phyloP scores from a whole-genome alignment of 2,797 vertebrate genomes.

The Phoeniculus purpureus region DNA sequence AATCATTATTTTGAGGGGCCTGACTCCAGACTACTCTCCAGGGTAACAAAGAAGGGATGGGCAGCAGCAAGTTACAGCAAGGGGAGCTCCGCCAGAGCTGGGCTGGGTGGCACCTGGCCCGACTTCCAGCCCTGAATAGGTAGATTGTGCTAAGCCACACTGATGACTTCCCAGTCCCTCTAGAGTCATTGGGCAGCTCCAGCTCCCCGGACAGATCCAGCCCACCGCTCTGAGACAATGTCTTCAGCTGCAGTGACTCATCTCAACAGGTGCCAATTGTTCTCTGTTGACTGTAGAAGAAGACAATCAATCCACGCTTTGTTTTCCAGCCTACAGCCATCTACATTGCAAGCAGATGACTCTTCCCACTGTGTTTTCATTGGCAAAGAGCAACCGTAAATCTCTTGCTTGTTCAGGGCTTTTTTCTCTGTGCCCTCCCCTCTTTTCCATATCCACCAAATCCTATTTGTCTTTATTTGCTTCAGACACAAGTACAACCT shows the following conservation, averaged over 20 bases:
- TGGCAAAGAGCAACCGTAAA: background rate
- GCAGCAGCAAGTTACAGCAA: accelerated
- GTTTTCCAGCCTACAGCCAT: slow-evolving; percentile 26
- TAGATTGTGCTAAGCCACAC: background rate
- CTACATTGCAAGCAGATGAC: background rate
- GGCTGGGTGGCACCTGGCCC: background rate
- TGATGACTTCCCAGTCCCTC: accelerated
- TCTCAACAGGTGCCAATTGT: background rate
- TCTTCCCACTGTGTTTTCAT: slow-evolving; percentile 10
- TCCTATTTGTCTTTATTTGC: background rate
- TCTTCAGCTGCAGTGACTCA: slow-evolving; percentile 23
- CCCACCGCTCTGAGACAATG: background rate
- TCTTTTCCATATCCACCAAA: background rate
- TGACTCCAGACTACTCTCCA: background rate
- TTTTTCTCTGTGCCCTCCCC: background rate
- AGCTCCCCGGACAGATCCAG: background rate
- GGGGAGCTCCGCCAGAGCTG: background rate
- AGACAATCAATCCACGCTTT: slow-evolving; percentile 37
- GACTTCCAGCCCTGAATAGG: background rate
- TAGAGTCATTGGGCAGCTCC: background rate
- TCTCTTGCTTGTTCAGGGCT: background rate
- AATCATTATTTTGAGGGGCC: background rate
- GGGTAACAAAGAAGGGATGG: background rate
- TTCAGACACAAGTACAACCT: background rate
- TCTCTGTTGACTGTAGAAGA: background rate